Conservation (phyloP, 53 echinoderm and acorn worm genomes). For the Patiria pectinifera region DNA sequence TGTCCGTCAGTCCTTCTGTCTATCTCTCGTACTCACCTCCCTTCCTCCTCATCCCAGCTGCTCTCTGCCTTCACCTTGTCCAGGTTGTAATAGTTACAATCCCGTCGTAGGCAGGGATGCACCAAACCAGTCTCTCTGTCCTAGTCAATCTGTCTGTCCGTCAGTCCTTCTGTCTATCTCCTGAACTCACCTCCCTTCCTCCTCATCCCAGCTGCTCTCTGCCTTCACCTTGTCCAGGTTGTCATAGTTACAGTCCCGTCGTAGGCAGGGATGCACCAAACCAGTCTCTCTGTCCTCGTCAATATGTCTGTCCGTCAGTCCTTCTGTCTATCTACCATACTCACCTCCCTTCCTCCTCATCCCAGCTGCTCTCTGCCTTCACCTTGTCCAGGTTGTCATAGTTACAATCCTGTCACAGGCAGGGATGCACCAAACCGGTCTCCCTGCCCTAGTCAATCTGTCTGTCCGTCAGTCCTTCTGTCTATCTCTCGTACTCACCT, state of each 20-base stretch:
- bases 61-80: neutral
- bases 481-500: neutral
- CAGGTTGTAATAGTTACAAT: neutral
- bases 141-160: too few species aligned
- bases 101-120: slow-evolving; percentile 84
- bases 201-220: slow-evolving; percentile 81
- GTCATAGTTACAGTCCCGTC: neutral
- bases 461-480: neutral
- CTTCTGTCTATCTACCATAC: neutral
- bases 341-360: slow-evolving; percentile 72
- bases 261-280: slow-evolving; percentile 72
- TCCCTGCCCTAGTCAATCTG: neutral
- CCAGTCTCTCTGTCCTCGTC: too few species aligned
- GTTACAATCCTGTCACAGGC: neutral
- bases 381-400: slow-evolving; percentile 70
- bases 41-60: slow-evolving; percentile 23
- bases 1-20: neutral
- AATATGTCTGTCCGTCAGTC: too few species aligned
- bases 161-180: neutral
- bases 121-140: slow-evolving; percentile 26
- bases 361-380: slow-evolving; percentile 77
- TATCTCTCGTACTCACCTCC: slow-evolving; percentile 24
- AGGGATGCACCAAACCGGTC: too few species aligned
- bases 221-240: slow-evolving; percentile 79
- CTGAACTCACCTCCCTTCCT: slow-evolving; percentile 32